Conservation (phyloP, 2,113 vertebrate species). For the Merops nubicus region DNA sequence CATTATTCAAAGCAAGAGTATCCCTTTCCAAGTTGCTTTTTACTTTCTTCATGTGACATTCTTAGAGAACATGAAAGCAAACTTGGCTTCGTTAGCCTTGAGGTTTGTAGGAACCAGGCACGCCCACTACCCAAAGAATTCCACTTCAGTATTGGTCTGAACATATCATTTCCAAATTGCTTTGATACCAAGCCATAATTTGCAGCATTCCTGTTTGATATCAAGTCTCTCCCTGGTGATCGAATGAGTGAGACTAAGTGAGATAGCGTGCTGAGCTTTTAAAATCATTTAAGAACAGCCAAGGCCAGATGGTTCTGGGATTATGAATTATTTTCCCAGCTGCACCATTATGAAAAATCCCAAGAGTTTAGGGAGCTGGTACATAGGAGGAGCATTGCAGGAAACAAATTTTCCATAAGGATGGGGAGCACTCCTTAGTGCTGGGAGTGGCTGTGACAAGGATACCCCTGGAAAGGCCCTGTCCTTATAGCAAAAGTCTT, state of each 20-base stretch:
- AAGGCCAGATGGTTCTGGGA: not conserved
- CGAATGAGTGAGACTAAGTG: not conserved
- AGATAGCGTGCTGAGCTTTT: not conserved
- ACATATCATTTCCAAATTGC: not conserved
- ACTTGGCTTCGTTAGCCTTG: not conserved
- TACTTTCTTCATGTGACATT: not conserved
- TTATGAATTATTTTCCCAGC: conserved; percentile 26
- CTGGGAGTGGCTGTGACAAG: not conserved
- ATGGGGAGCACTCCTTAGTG: not conserved
- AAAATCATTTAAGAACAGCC: not conserved
- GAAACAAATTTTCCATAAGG: not conserved
- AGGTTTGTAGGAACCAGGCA: not conserved
- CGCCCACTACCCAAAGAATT: not conserved
- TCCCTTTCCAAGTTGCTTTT: not conserved
- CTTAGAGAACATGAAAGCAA: not conserved
- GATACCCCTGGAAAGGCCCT: not conserved
- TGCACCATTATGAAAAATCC: not conserved
- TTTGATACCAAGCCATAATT: conserved; percentile 37
- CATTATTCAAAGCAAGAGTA: not conserved
- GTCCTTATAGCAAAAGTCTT: not conserved
- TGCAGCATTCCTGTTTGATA: conserved; percentile 2
- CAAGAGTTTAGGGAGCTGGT: not conserved
- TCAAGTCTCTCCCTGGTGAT: not conserved
- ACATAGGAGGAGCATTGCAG: not conserved
- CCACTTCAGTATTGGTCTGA: not conserved